phyloP scores from a whole-genome alignment of 2,797 vertebrate species.

The Cyprinella venusta region DNA sequence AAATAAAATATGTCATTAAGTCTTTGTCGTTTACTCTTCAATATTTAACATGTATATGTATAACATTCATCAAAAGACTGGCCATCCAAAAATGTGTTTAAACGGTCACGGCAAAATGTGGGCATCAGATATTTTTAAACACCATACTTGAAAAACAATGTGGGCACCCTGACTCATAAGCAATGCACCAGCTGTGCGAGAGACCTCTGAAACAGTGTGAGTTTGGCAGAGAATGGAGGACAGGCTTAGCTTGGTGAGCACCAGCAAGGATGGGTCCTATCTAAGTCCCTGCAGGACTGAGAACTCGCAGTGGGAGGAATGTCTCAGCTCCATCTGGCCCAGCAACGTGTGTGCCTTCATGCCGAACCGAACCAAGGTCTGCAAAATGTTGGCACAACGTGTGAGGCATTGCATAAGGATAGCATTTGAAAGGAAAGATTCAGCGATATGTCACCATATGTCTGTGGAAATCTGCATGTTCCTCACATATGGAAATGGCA shows the following conservation, averaged over 20 bases:
- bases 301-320: conserved; percentile 61
- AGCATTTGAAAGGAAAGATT: conserved; percentile 32
- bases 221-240: conserved; percentile 70
- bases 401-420: conserved; percentile 23
- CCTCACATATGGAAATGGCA: conserved; percentile 20
- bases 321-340: conserved; percentile 64
- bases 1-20: conserved; percentile 1
- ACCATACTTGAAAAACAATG: conserved; percentile 62
- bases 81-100: neutral
- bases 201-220: conserved; percentile 70
- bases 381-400: conserved; percentile 37
- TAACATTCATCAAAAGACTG: conserved; percentile 59
- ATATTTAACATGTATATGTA: conserved; percentile 53
- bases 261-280: conserved; percentile 55
- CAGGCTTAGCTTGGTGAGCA: conserved; percentile 63
- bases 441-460: conserved; percentile 24
- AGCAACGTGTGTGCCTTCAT: conserved; percentile 48
- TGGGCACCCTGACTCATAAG: conserved; percentile 66
- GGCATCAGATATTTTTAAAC: conserved; percentile 58
- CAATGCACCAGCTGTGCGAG: conserved; percentile 72
- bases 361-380: conserved; percentile 52
- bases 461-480: conserved; percentile 27
- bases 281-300: conserved; percentile 63
- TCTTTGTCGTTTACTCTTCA: neutral
- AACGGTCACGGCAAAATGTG: conserved; percentile 25